A percentile compares a stretch with the other conserved stretches of the same genome.
phyloP scores from a whole-genome alignment of 2,797 vertebrate species.

The Eulemur coronatus region DNA sequence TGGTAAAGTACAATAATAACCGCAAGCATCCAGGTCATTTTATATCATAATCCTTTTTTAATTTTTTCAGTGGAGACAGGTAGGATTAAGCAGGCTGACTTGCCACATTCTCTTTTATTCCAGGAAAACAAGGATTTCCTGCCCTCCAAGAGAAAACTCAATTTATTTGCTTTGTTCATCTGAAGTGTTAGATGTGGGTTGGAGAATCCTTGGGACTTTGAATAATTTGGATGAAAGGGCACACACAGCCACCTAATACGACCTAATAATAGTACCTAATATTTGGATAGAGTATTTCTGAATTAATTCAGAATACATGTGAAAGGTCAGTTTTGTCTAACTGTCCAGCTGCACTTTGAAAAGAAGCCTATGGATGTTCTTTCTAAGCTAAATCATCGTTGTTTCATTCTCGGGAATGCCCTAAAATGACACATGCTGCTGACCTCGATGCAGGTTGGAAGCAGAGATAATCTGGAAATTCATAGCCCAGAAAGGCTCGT shows the following conservation, averaged over 20 bases:
- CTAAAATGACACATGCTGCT: neutral
- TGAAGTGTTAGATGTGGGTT: neutral
- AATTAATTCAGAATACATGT: neutral
- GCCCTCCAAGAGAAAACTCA: neutral
- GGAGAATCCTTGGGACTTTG: neutral
- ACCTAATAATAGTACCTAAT: neutral
- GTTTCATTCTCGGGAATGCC: neutral
- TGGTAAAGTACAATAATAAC: conserved; percentile 50
- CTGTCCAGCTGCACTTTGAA: neutral
- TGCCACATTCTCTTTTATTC: neutral
- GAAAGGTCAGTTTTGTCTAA: neutral
- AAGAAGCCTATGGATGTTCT: neutral
- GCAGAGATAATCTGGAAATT: neutral
- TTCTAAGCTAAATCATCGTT: neutral
- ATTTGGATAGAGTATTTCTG: neutral
- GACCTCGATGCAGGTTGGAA: neutral
- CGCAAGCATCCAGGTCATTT: conserved; percentile 6
- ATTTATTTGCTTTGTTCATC: neutral
- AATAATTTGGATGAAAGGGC: neutral
- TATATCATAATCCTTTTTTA: neutral
- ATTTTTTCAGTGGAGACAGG: neutral
- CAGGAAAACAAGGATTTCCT: neutral
- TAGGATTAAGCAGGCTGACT: neutral
- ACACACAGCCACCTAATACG: neutral
- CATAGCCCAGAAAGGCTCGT: neutral